Conservation (phyloP, 2,797 vertebrate genomes). For the Selene dorsalis region DNA sequence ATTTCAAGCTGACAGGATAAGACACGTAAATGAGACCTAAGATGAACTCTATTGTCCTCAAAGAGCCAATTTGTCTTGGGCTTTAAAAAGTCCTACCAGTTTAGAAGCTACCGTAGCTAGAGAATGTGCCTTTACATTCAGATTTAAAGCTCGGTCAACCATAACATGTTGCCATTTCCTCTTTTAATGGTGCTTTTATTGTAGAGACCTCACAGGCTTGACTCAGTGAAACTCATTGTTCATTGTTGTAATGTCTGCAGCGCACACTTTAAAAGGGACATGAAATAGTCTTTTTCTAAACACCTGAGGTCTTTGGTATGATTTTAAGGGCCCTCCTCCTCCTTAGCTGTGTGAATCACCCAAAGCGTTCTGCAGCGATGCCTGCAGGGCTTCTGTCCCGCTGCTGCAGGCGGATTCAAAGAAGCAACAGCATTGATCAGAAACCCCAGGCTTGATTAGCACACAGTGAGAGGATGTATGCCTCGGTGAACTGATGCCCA, state of each 20-base stretch:
- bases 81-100: no score
- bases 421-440: neutral
- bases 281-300: neutral
- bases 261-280: neutral
- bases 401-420: neutral
- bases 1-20: neutral
- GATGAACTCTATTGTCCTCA: no score
- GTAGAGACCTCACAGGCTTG: neutral
- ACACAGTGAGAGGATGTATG: neutral
- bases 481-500: constrained; percentile 13
- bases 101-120: neutral
- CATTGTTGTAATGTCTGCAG: neutral
- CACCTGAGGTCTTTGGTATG: neutral
- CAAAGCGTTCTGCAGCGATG: neutral
- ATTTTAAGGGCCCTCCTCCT: neutral
- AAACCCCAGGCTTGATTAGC: constrained; percentile 2
- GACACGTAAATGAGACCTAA: neutral
- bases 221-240: neutral
- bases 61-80: no score
- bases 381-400: neutral
- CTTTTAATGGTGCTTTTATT: neutral
- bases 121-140: neutral
- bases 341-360: neutral
- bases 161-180: neutral
- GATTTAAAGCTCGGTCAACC: neutral